phyloP scores from a whole-genome alignment of 2,797 vertebrate species.

The Lepus oiostolus region DNA sequence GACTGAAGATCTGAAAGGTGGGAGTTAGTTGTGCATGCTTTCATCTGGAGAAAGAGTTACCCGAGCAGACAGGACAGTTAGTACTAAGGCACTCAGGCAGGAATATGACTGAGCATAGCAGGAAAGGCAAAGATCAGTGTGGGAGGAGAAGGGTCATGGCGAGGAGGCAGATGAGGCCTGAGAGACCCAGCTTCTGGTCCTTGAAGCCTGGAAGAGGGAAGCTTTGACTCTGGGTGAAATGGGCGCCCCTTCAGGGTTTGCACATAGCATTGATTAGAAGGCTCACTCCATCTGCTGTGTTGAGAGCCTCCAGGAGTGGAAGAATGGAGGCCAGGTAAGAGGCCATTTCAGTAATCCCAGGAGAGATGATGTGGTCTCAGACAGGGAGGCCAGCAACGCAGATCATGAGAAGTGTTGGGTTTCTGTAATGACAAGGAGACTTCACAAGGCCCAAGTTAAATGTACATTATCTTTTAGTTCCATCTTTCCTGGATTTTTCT shows the following conservation, averaged over 20 bases:
- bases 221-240: background rate
- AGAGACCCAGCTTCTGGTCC: background rate
- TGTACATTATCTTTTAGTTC: no score
- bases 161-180: background rate
- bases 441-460: no score
- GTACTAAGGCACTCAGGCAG: background rate
- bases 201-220: background rate
- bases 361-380: background rate
- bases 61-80: background rate
- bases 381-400: background rate
- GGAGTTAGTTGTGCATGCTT: background rate
- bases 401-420: background rate
- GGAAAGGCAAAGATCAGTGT: background rate
- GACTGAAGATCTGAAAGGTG: background rate
- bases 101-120: background rate
- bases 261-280: fast-evolving
- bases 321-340: background rate
- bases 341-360: no score
- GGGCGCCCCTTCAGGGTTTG: background rate
- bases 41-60: background rate
- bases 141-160: background rate
- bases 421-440: background rate
- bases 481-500: no score
- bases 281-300: background rate
- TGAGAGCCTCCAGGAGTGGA: background rate